Base-by-base conservation (phyloP, 2,113 vertebrate genomes). In the Oreochromis niloticus region DNA sequence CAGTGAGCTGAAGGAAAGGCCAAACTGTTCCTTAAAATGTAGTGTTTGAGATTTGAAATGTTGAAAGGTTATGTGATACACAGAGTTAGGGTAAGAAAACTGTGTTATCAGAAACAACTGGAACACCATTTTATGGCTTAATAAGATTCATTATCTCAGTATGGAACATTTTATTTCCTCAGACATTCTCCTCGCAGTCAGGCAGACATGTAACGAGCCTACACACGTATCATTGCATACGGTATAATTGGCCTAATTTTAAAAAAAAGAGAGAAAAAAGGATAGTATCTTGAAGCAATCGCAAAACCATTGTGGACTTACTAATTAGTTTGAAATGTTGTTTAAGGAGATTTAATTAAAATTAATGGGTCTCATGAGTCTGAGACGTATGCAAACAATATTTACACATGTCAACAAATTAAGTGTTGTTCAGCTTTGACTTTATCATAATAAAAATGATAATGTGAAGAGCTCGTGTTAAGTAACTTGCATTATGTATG, bases 1-100 rank as follows among this genome's bases (percentile, higher is more conserved):
- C 52, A 87, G 78, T 80, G 39, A 81, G 52, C 24, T 88, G 54
- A 88, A 59, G 73, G 24, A 86, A 90, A 88, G 79, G 80, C 84
- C 57, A 85, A 91, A 79, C 73, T 71, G 63, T 87, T 85, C 71
- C 36, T 61, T 57, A 39, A 85, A 89, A 91, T 87, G 48, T 63
- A 2, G 3, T 61, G 75, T 81, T 75, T 84, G 50, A 78, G 54
- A 87, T 8, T 79, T 68, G 32, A 91, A 82, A 88, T 85, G 75
- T 82, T 80, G 52, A 88, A 89, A 85, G 52, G 80, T 91, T 83
- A 83, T 80, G 41, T 57, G 61, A 85, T 80, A 80, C 27, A 84
- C 27, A 24, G 30, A 81, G 16, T 12, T 1, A 24, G 27, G 9
- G 61, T 34, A 57, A 68, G 85, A 34, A 87, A 90, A 50, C n/a